A percentile compares a stretch with the other conserved stretches of the same genome.
These are phyloP conservation scores for Typhlichthys subterraneus DNA, from an alignment of 2,797 vertebrate species.

Conservation along the genomic window DNA sequence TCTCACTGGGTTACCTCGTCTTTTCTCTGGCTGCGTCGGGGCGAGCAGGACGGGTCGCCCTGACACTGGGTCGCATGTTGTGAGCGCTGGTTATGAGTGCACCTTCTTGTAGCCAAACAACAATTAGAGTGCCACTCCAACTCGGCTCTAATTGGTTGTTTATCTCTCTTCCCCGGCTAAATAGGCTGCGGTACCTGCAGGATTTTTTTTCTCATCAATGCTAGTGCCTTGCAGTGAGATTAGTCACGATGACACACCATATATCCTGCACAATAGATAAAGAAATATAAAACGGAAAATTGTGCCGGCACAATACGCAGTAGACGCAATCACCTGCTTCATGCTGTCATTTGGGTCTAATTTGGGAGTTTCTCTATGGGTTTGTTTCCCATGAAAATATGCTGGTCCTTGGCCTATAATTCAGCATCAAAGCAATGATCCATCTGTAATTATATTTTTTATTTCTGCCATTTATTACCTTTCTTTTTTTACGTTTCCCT, in stretches of 20 bases:
- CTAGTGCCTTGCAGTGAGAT: constrained; percentile 23
- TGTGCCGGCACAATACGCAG: not conserved
- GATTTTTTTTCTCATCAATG: constrained; percentile 34
- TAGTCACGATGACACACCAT: constrained; percentile 26
- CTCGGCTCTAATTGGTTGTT: constrained; percentile 60
- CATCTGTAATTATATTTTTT: constrained; percentile 12
- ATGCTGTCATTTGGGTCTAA: not conserved
- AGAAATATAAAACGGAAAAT: constrained; percentile 4
- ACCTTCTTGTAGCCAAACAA: constrained; percentile 32
- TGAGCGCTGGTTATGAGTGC: constrained; percentile 31
- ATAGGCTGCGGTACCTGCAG: constrained; percentile 24
- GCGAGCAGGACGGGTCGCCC: constrained; percentile 19
- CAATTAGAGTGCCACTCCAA: constrained; percentile 47
- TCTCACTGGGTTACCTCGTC: constrained; percentile 8
- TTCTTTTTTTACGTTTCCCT: constrained; percentile 11
- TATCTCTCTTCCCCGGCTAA: constrained; percentile 36
- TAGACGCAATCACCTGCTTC: not conserved
- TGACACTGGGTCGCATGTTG: constrained; percentile 35
- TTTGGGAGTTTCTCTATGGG: constrained; percentile 10
- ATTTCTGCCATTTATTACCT: constrained; percentile 5
- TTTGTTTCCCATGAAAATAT: constrained; percentile 7
- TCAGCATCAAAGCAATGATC: constrained; percentile 3
- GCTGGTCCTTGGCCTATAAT: not conserved
- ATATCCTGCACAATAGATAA: constrained; percentile 12
- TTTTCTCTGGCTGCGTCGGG: not conserved